A percentile compares a stretch with the other conserved stretches of the same genome.
Conservation (phyloP, 1,140 invertebrate species). For the Leptinotarsa undecemlineata region DNA sequence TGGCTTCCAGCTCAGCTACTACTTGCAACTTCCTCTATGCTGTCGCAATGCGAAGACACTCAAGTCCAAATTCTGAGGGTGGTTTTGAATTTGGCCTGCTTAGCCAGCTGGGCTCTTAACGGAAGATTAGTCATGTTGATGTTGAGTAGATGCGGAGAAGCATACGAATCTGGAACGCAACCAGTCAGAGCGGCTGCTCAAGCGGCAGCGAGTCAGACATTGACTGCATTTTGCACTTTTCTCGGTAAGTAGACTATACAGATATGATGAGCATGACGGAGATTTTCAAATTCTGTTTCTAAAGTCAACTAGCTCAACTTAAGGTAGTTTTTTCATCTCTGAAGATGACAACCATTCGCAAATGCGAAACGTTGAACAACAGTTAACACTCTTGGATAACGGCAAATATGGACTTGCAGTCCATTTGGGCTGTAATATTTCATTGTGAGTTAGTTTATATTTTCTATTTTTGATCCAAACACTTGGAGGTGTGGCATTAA, state of each 20-base stretch:
- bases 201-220: constrained; percentile 80
- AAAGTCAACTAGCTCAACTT: too few species aligned
- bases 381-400: not conserved
- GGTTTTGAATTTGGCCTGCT: constrained; percentile 78
- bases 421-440: too few species aligned
- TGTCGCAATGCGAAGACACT: constrained; percentile 72
- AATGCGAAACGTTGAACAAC: not conserved
- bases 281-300: not conserved
- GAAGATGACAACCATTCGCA: not conserved
- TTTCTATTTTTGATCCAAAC: too few species aligned
- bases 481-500: too few species aligned
- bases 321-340: too few species aligned
- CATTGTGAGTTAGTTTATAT: too few species aligned
- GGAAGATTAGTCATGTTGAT: constrained; percentile 80
- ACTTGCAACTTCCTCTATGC: constrained; percentile 77
- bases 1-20: constrained; percentile 90
- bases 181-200: constrained; percentile 79
- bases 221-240: constrained; percentile 80
- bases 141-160: constrained; percentile 73
- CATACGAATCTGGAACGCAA: constrained; percentile 73
- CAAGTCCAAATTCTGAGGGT: constrained; percentile 74
- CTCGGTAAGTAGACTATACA: constrained; percentile 60
- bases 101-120: constrained; percentile 80
- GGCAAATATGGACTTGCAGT: not conserved
- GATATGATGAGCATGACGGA: not conserved